Conservation (phyloP, 2,113 vertebrate species). For the Ptyas mucosa region DNA sequence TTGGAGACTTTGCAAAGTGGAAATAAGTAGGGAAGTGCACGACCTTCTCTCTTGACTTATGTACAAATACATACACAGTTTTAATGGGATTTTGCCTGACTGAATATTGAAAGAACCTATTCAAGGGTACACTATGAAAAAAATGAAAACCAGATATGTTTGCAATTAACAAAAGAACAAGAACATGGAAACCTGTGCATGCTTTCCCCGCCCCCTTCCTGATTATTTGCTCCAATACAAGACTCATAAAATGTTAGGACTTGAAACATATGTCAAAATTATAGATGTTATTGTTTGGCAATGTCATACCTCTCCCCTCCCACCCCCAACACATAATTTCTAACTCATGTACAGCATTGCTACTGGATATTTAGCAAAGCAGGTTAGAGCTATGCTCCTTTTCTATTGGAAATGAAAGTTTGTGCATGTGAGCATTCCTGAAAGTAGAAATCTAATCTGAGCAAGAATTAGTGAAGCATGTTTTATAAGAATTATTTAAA, state of each 20-base stretch:
- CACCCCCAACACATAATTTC: conserved; percentile 4
- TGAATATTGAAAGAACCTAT: conserved; percentile 17
- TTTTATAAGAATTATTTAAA: background rate
- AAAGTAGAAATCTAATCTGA: background rate
- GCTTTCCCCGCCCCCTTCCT: background rate
- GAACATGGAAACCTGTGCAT: conserved; percentile 11
- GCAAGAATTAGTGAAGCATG: background rate
- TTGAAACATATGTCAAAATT: background rate
- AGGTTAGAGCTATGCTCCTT: background rate
- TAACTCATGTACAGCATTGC: background rate
- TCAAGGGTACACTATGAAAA: conserved; percentile 29
- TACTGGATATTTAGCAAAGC: background rate
- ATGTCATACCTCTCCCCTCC: background rate
- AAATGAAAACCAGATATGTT: conserved; percentile 29
- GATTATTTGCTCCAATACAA: conserved; percentile 14
- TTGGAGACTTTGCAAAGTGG: background rate
- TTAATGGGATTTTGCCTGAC: conserved; percentile 17
- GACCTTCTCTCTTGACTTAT: conserved; percentile 10
- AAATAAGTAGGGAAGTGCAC: conserved; percentile 32
- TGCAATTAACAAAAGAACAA: background rate
- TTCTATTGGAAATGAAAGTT: background rate
- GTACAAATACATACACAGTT: conserved; percentile 18
- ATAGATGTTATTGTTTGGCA: conserved; percentile 20
- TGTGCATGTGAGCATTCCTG: background rate
- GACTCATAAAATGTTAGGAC: conserved; percentile 10